A percentile compares a stretch with the other conserved stretches of the same genome.
Evolutionary conservation across 2,797 vertebrate species (phyloP).

Genomic region (Enteromius radiatus): DNA sequence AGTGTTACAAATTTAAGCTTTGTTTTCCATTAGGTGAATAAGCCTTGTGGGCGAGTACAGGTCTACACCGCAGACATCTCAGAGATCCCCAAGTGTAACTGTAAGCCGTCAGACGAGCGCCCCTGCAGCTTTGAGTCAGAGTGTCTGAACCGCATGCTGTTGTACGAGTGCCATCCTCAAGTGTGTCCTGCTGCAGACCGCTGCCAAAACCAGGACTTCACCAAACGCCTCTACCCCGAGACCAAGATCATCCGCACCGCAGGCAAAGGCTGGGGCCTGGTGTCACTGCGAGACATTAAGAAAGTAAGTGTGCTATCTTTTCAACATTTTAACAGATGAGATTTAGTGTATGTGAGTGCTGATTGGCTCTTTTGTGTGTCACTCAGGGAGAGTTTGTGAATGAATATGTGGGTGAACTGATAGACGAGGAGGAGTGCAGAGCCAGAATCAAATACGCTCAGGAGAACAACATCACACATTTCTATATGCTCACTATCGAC

Average conservation of each 20-base stretch:
- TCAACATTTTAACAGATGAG: neutral
- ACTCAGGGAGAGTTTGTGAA: conserved; percentile 96
- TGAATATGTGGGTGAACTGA: conserved; percentile 95
- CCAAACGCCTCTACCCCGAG: conserved; percentile 94
- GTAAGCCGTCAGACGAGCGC: conserved; percentile 89
- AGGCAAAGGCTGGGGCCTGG: conserved; percentile 95
- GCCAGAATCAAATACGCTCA: conserved; percentile 92
- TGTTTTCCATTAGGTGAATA: conserved; percentile 85
- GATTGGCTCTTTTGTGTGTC: conserved; percentile 17
- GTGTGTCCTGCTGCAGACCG: conserved; percentile 89
- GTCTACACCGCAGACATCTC: conserved; percentile 93
- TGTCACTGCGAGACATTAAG: conserved; percentile 91
- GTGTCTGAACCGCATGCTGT: conserved; percentile 96
- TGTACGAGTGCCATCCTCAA: conserved; percentile 97
- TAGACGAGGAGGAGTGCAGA: conserved; percentile 96
- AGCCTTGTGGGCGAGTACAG: conserved; percentile 91
- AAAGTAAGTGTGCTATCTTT: conserved; percentile 79
- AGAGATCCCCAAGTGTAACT: conserved; percentile 98
- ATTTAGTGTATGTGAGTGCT: neutral
- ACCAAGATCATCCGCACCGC: conserved; percentile 94
- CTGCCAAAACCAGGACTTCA: conserved; percentile 98
- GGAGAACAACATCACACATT: conserved; percentile 94
- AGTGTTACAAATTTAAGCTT: neutral
- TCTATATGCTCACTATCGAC: conserved; percentile 99
- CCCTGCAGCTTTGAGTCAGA: conserved; percentile 95